Base-by-base conservation (phyloP, 1,140 invertebrate species). In the Campodea augens region DNA sequence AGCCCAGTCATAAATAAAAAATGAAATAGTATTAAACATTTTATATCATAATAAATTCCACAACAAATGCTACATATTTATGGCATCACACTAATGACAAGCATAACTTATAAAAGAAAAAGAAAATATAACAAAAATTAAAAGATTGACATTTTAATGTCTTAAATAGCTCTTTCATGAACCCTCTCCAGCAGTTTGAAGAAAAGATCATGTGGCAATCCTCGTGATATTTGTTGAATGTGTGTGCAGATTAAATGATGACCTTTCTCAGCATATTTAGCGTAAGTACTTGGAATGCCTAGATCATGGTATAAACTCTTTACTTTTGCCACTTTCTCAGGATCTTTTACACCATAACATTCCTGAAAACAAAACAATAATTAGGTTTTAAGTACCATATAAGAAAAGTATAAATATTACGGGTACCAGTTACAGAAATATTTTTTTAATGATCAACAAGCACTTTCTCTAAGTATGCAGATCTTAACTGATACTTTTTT, bases 221-320 rank as follows among this genome's bases (percentile, higher is more conserved):
- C 79, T 32, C 78, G 71, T 1, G 81, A 83, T 51, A 85, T 75
- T 61, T 86, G 82, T 58, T 86, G 80, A 54, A 89, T 87, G 60
- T 84, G 81, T 3, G 76, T 83, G 45, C 72, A 74, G 53, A 88
- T 77, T 47, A 83, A 64, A 57, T 85, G 82, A 53, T 81, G 85
- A 23, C 73, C 82, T 50, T 82, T 74, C 61, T 91, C 84, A 66
- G 93, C 89, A 52, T 85, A 93, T 19, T 78, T 73, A 1, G 72
- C 67, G 58, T 82, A 93, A 0, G 78, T 77, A 29, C 77, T 70
- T 21, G 77, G 72, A 19, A 95, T 56, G 47, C 78, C 72, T 1
- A 95, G 60, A 50, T 89, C 77, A 54, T 78, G 72, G 55, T 87
- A 95, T 1, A 93, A 59, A 27, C 75, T 61, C 61, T 81, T 89